A percentile compares a stretch with the other conserved stretches of the same genome.
Evolutionary conservation across 2,797 vertebrate species (phyloP).

Genomic region (Coccyzus lansbergi): DNA sequence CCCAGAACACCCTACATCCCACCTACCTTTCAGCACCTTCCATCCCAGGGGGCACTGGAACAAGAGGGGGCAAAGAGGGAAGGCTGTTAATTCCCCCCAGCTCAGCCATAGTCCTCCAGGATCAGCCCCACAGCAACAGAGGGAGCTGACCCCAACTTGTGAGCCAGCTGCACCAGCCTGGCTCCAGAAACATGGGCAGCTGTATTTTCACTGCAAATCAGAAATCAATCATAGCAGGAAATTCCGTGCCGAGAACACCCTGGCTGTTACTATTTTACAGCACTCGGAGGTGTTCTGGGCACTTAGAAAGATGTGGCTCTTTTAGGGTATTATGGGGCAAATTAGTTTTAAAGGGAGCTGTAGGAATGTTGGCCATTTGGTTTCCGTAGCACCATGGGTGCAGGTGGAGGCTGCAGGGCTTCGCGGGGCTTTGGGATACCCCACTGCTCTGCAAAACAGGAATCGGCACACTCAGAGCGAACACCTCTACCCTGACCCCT

Average conservation of each 20-base stretch:
- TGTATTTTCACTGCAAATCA: slow-evolving; percentile 45
- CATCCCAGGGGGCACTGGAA: not conserved
- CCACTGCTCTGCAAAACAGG: not conserved
- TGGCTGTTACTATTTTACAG: slow-evolving; percentile 37
- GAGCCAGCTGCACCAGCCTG: not conserved
- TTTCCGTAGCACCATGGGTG: not conserved
- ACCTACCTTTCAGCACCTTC: not conserved
- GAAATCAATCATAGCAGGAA: slow-evolving; percentile 58
- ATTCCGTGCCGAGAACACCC: slow-evolving; percentile 28
- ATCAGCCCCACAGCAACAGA: rapidly evolving
- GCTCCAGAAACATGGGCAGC: not conserved
- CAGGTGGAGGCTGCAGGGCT: slow-evolving; percentile 1
- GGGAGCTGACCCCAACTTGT: rapidly evolving
- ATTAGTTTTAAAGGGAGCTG: slow-evolving; percentile 8
- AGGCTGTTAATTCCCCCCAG: not conserved
- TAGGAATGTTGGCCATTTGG: slow-evolving; percentile 14
- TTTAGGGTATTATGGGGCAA: not conserved
- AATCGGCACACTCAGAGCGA: rapidly evolving
- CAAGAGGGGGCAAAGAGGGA: not conserved
- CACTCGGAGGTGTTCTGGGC: not conserved
- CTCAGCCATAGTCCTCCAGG: not conserved
- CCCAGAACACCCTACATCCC: not conserved
- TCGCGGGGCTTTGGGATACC: not conserved
- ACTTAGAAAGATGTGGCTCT: not conserved
- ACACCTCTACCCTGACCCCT: slow-evolving; percentile 6